Conservation (phyloP, 2,888 invertebrate species). For the Ophraella communa region DNA sequence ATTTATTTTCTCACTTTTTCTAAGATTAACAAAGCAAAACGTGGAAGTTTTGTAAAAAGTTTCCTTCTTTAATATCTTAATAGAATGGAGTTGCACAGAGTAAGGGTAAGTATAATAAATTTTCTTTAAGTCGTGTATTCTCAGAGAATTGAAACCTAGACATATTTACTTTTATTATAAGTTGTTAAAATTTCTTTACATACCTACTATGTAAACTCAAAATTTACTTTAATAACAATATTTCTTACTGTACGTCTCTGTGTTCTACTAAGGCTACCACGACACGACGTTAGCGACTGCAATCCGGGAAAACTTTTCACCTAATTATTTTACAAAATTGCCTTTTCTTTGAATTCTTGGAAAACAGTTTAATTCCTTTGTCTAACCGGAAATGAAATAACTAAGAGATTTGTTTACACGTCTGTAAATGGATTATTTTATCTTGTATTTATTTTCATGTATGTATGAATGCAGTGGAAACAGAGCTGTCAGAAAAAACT, state of each 20-base stretch:
- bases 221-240: not conserved
- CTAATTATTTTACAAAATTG: conserved; percentile 42
- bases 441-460: conserved; percentile 8
- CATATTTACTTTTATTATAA: too few relatives aligned
- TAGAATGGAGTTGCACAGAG: too few relatives aligned
- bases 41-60: too few relatives aligned
- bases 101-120: too few relatives aligned
- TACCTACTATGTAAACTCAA: too few relatives aligned
- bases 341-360: conserved; percentile 35
- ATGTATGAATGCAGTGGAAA: conserved; percentile 1
- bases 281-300: conserved; percentile 31
- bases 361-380: conserved; percentile 38
- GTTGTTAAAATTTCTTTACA: too few relatives aligned
- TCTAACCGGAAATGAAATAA: conserved; percentile 35
- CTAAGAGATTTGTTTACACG: conserved; percentile 34
- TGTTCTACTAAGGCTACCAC: not conserved
- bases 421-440: conserved; percentile 25
- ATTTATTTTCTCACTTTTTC: too few relatives aligned
- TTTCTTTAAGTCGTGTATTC: too few relatives aligned
- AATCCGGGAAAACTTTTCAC: conserved; percentile 37
- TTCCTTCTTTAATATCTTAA: too few relatives aligned
- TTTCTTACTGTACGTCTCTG: not conserved
- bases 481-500: not conserved
- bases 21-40: too few relatives aligned
- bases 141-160: too few relatives aligned